Evolutionary conservation across 92 coral and sea anemone species (phyloP), one percentile per base, ranked within the genome.

Genomic region (Virgularia gustaviana): DNA sequence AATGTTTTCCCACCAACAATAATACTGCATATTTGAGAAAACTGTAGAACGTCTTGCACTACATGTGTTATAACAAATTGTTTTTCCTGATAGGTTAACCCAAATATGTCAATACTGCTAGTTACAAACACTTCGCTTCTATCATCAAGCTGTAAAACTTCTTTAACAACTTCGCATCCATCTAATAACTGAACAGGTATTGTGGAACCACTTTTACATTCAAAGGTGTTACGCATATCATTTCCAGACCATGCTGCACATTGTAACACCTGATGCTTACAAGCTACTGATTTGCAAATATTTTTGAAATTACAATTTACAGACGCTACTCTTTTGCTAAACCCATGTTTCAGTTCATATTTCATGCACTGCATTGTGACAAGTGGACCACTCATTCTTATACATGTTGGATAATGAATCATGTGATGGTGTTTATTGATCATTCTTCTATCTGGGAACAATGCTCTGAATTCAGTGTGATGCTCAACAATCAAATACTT

Each of bases 271-370:
- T 55, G 62, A 22, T 63, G 70, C 20, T 63, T 36, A 33, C 51
- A 63, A 16, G 70, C 49, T 13, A 63, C 49, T n/a, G 70, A 63
- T 32, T 63, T 63, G 70, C 70, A 35, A 20, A 63, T 63, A 27
- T 63, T 63, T 33, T 36, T 63, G 25, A 63, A 63, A 25, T 24
- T 18, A 13, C 32, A 18, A 55, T 18, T 55, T 7, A 18, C 32
- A 18, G 3, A 24, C 3, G 66, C 66, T 19, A 59, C 41, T 6
- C 43, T 13, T 33, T 59, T 59, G 39, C 39, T 29, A 16, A 29
- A 59, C 8, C 43, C 43, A 33, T 59, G 66, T 59, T 59, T 59
- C 43, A 33, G 20, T 33, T 59, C 66, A 47, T 47, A 47, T 25
- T 47, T 47, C 18, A 47, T 4, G 18, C 55, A 47, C 55, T 47